Evolutionary conservation across 2,888 invertebrate species (phyloP).

Genomic region (Acheta domesticus): DNA sequence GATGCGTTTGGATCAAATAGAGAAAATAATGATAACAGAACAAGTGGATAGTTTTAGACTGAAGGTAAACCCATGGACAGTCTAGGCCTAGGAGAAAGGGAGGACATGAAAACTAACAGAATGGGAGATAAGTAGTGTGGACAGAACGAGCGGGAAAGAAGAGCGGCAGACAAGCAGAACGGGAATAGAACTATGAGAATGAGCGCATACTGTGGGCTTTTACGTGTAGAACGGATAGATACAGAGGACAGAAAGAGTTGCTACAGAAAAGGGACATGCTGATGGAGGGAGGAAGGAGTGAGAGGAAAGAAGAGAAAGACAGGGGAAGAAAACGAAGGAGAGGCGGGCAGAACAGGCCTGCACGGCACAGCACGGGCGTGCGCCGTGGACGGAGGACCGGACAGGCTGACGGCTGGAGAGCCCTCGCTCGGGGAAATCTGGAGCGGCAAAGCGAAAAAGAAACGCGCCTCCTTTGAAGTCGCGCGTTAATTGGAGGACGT

Average conservation of each 20-base stretch:
- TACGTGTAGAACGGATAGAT: background rate
- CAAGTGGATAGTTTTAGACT: background rate
- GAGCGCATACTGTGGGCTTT: background rate
- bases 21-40: too few species aligned
- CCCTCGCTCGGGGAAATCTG: background rate
- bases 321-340: too few species aligned
- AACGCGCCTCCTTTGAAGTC: background rate
- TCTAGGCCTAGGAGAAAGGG: background rate
- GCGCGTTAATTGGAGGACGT: background rate
- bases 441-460: constrained; percentile 3
- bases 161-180: background rate
- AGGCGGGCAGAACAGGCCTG: too few species aligned
- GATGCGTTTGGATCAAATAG: too few species aligned
- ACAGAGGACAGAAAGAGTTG: background rate
- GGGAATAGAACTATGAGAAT: background rate
- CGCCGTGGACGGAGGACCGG: too few species aligned
- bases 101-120: background rate
- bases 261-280: too few species aligned
- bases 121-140: background rate
- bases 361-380: too few species aligned
- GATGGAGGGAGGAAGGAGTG: too few species aligned
- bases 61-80: background rate
- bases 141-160: background rate
- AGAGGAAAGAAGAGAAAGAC: background rate
- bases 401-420: too few species aligned